Evolutionary conservation across 2,888 invertebrate genomes (phyloP), one percentile per base, ranked within the genome.

Genomic region (Reticulitermes lucifugus): DNA sequence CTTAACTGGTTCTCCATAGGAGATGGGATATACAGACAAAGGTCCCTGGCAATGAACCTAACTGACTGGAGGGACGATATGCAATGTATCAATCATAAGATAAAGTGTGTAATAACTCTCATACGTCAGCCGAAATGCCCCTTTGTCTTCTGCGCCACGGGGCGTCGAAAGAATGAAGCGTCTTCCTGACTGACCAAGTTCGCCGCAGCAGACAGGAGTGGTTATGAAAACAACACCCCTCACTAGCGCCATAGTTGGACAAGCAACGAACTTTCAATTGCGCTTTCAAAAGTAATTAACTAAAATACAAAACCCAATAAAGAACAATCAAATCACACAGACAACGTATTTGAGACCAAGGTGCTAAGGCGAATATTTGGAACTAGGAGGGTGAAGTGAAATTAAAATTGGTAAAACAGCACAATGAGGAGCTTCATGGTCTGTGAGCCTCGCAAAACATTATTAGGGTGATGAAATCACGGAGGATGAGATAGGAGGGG

Each of bases 11-110:
- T 35, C 65, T 65, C 65, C 9, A 25, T n/a, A 12, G 25, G n/a
- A 7, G 65, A 0, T 25, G 65, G 25, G 65, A 12, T n/a, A 60
- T 12, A 60, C 65, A 65, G 65, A 65, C 25, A 65, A 65, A 12
- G 18, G 6, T 65, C 12, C 25, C 65, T n/a, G 25, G 65, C 65
- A 65, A 12, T 25, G 65, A 65, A 65, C n/a, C 7, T 12, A 35
- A 65, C 65, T 25, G 25, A n/a, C n/a, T 12, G 65, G 25, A 55
- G 65, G 65, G 65, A 65, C 9, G 65, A n/a, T n/a, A 25, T 65
- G n/a, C 25, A 65, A 65, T 65, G 25, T 65, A 65, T 65, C 65
- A 65, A 65, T 65, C n/a, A 65, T 6, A 65, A 65, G 65, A 65
- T n/a, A 65, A n/a, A 6, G 65, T 25, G 65, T 65, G 65, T 65